Percentiles rank a stretch among this genome's conserved stretches.
These are phyloP conservation scores for Caenorhabditis remanei DNA, from an alignment of 1,140 invertebrate genomes.

Conservation along the genomic window DNA sequence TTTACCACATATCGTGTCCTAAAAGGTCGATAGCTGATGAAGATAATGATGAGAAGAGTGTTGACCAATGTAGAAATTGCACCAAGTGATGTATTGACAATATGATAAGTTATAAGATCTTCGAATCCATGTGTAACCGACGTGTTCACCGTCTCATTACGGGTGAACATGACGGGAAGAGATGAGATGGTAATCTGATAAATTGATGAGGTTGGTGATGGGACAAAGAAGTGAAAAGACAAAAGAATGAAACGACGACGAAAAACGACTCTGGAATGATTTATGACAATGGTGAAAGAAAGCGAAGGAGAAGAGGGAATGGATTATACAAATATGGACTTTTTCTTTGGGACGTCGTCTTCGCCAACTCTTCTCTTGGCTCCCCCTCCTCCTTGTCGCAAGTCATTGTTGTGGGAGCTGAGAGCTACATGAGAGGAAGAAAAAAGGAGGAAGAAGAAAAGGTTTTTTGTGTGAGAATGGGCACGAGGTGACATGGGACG, in stretches of 20 bases:
- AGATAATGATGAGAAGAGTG: constrained; percentile 56
- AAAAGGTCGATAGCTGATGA: constrained; percentile 52
- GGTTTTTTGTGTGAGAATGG: constrained; percentile 48
- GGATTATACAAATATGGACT: constrained; percentile 53
- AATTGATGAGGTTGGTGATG: not conserved
- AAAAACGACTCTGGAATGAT: constrained; percentile 18
- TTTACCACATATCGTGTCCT: constrained; percentile 61
- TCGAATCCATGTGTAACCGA: constrained; percentile 30
- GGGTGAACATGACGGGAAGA: constrained; percentile 16
- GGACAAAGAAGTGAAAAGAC: not conserved
- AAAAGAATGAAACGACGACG: not conserved
- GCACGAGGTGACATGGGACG: constrained; percentile 25
- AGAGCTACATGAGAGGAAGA: constrained; percentile 35
- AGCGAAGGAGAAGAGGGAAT: constrained; percentile 1
- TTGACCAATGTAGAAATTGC: constrained; percentile 57
- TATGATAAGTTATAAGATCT: constrained; percentile 59
- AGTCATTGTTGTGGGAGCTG: constrained; percentile 47
- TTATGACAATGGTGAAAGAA: not conserved
- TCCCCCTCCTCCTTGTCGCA: not conserved
- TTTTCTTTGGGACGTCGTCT: constrained; percentile 36
- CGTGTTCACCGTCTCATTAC: constrained; percentile 54
- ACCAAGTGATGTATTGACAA: constrained; percentile 57
- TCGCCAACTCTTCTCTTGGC: not conserved
- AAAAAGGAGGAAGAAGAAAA: constrained; percentile 26
- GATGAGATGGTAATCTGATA: not conserved